Evolutionary conservation across 2,888 invertebrate genomes (phyloP), one percentile per base, ranked within the genome.

Genomic region (Netelia fuscicornis): DNA sequence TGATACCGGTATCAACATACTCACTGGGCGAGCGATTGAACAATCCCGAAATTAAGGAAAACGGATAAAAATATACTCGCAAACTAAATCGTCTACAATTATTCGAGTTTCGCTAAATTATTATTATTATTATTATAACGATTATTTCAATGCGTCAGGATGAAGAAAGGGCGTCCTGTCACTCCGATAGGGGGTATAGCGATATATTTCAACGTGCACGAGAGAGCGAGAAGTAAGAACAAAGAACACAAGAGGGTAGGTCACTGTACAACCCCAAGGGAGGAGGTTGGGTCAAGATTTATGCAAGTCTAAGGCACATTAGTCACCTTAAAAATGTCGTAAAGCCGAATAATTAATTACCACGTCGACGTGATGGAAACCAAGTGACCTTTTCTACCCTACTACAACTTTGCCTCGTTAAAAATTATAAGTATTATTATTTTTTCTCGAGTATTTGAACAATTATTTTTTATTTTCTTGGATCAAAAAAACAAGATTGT

Each of bases 1-100:
- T 93, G 70, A 94, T 93, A 90, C 87, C 60, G 92, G 90, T 84
- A 92, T 92, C 87, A 92, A 86, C 92, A 92, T 92, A 52, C 88
- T 88, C 62, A 48, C 30, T 37, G 37, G 2, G n/a, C 52, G 48
- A 54, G 11, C 64, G 30, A 52, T 60, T 60, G 13, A n/a, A 72
- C 25, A 25, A 68, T 42, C 6, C 70, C n/a, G 13, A 54, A 23
- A 67, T 8, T 2, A n/a, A 30, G 20, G 60, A 30, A 71, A 71
- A 71, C 2, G 42, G 42, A 54, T 62, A 56, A 65, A 48, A 30
- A 11, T 68, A 48, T 2, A 17, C 48, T 23, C 2, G 5, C 75
- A 42, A 60, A 20, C 1, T 52, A 54, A 76, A 67, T 52, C 13
- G 56, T 17, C 17, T 44, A 17, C 37, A 68, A 72, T 71, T 60